Base-by-base conservation (phyloP, 2,888 invertebrate genomes). In the Apantesis nais region DNA sequence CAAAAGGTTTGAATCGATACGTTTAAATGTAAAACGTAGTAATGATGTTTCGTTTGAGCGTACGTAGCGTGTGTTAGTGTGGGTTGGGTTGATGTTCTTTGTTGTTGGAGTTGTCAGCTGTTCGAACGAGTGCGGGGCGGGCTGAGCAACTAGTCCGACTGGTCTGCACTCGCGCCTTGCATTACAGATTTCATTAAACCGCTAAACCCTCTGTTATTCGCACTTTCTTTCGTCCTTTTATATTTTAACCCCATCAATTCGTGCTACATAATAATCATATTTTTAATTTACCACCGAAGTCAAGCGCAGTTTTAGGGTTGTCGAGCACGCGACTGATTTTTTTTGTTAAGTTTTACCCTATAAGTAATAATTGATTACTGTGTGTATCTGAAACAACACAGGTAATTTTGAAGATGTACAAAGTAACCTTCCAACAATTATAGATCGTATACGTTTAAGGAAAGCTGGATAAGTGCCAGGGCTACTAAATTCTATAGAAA, bases 21-120 rank as follows among this genome's bases (percentile, higher is more conserved):
- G 67, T 44, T 66, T 72, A 79, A 78, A 77, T 81, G 80, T 78
- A 58, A 55, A 70, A 74, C 77, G 76, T 74, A 77, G 78, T 79
- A 78, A 75, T 78, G 74, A 76, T 77, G 67, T 78, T 62, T 75
- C 65, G 77, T 86, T 34, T 29, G 78, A 74, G 39, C 75, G 74
- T 83, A 77, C 70, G 80, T 83, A 82, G 75, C 77, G 78, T 81
- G 75, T 82, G 80, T 80, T 78, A 80, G 79, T 86, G 79, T 86
- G 83, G 79, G 82, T 75, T 85, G 84, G 79, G 82, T 83, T 83
- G 81, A 76, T 82, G 84, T 90, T 90, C 94, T 94, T 94, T 94
- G 94, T 94, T 93, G 89, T 91, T 83, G 82, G 86, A 76, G 82
- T 85, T 86, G 89, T 93, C 94, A 94, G 94, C 94, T 93, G 94